phyloP scores from a whole-genome alignment of 2,113 vertebrate genomes.

The Tachysurus fulvidraco region DNA sequence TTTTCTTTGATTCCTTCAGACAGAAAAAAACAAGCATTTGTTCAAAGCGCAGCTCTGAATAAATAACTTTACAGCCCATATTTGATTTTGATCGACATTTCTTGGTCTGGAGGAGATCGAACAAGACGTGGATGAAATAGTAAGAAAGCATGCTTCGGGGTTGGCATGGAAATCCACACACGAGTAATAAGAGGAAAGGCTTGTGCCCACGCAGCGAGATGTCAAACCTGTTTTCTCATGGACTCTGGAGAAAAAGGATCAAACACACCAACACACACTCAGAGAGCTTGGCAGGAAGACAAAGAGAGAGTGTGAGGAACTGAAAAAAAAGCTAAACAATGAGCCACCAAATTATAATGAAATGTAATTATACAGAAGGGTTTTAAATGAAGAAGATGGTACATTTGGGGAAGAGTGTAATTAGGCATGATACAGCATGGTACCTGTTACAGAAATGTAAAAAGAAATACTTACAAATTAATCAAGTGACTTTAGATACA shows the following conservation, averaged over 20 bases:
- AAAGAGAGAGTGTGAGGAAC: background rate
- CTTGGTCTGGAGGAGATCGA: background rate
- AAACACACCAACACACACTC: slow-evolving; percentile 10
- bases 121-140: background rate
- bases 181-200: slow-evolving; percentile 13
- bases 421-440: background rate
- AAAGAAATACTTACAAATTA: background rate
- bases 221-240: background rate
- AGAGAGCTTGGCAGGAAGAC: background rate
- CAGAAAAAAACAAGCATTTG: background rate
- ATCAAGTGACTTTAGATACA: background rate
- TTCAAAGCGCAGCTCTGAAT: background rate
- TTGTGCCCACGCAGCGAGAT: slow-evolving; percentile 19
- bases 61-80: background rate
- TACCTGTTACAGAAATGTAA: background rate
- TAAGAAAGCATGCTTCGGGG: background rate
- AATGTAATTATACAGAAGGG: background rate
- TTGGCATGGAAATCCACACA: slow-evolving; percentile 8
- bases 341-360: background rate
- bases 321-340: background rate
- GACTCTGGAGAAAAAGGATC: slow-evolving; percentile 10
- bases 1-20: background rate
- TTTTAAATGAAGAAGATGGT: background rate
- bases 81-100: slow-evolving; percentile 7
- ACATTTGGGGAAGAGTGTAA: background rate